A percentile compares a stretch with the other conserved stretches of the same genome.
These are phyloP conservation scores for Danionella cerebrum DNA, from an alignment of 2,113 vertebrate genomes.

Conservation along the genomic window DNA sequence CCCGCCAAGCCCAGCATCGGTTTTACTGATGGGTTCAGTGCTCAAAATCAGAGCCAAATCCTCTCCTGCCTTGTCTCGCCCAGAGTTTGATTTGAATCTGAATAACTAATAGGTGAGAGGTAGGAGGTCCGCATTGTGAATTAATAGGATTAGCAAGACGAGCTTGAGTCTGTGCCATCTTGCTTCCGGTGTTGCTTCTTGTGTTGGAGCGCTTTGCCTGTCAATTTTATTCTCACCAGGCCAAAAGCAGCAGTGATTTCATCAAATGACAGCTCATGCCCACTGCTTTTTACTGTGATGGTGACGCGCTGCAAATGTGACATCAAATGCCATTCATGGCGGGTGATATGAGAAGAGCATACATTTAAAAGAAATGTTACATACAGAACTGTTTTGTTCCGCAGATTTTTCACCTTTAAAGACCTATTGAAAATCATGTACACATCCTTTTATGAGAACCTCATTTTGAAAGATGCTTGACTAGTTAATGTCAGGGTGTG, in stretches of 20 bases:
- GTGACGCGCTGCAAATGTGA: conserved; percentile 12
- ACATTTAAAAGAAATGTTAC: background rate
- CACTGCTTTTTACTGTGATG: background rate
- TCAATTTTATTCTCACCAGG: conserved; percentile 24
- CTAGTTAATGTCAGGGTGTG: background rate
- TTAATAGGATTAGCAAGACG: conserved; percentile 31
- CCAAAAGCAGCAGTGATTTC: conserved; percentile 4
- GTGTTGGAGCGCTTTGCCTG: conserved; percentile 7
- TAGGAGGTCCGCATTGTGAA: conserved; percentile 32
- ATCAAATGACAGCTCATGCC: conserved; percentile 22
- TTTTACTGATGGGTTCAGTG: background rate
- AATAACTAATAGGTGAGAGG: conserved; percentile 31
- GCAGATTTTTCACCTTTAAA: too few relatives aligned
- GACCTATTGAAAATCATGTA: conserved; percentile 1
- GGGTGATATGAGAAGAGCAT: background rate
- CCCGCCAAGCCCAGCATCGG: background rate
- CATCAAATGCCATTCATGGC: background rate
- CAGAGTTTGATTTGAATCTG: conserved; percentile 32
- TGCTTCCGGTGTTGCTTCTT: background rate
- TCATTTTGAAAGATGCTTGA: conserved; percentile 19
- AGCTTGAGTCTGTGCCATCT: conserved; percentile 23
- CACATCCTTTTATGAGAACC: background rate
- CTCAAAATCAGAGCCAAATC: conserved; percentile 17
- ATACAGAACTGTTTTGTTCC: too few relatives aligned
- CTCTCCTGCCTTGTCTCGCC: background rate